Evolutionary conservation across 2,888 invertebrate genomes (phyloP), one percentile per base, ranked within the genome.

Genomic region (Endomychus coccineus): DNA sequence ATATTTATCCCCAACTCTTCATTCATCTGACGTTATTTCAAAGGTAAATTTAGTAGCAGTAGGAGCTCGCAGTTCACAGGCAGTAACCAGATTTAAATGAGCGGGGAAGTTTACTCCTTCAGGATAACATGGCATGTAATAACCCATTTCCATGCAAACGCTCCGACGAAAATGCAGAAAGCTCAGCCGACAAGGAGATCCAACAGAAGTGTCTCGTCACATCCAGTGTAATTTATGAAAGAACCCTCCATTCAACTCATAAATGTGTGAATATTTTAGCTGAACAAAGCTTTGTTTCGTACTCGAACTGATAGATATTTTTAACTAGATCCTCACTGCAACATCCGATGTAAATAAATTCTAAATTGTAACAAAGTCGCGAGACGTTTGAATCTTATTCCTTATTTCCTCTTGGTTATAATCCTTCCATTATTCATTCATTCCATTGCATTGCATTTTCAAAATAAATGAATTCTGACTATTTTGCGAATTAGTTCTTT

Each of bases 111-210:
- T 47, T 40, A 44, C 46, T 44, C 46, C 46, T 48, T 44, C 41
- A 43, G 51, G 52, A 54, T 50, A 54, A 52, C 54, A 55, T 54
- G 50, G 50, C 53, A 57, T 61, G 64, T 71, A 71, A 71, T 71
- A 66, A 66, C 64, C 66, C 64, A 71, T 71, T 71, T 71, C 67
- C 66, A 71, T 71, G 70, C 70, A 70, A 71, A 71, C 67, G 67
- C 64, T 64, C 64, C 66, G 64, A 62, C 62, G 68, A 67, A 68
- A 68, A 68, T 67, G 68, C 51, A 51, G 47, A 51, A 49, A 46
- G 43, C 46, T 29, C 21, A 15, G 10, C 38, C 48, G 45, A 52
- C 49, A 50, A 48, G 50, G 45, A 46, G 42, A 52, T 51, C 49
- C 44, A 41, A 50, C 56, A 56, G 55, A 55, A 55, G 56, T 53